Percentiles rank a stretch among this genome's conserved stretches.
Evolutionary conservation across 2,113 vertebrate genomes (phyloP).

Genomic region (Empidonax traillii): DNA sequence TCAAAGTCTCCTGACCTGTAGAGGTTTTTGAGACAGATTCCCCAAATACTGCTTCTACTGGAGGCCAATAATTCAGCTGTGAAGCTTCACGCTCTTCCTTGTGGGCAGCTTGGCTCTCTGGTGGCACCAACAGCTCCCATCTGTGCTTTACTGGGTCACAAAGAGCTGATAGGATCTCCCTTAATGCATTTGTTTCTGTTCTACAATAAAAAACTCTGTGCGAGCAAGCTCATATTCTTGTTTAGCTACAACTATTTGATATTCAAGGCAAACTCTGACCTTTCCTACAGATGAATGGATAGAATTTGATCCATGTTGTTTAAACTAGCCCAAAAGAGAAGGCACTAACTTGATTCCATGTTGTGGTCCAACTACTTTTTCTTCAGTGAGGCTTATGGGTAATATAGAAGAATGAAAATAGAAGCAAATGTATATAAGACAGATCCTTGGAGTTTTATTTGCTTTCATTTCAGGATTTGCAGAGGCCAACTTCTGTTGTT

Average conservation of each 20-base stretch:
- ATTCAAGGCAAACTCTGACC: background rate
- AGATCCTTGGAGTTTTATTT: background rate
- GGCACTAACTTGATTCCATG: background rate
- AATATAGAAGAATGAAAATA: background rate
- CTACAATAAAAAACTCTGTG: background rate
- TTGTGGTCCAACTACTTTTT: background rate
- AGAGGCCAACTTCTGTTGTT: background rate
- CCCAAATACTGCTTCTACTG: background rate
- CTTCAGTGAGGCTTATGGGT: background rate
- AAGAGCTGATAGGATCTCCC: background rate
- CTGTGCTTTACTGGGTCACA: background rate
- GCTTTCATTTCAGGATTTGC: constrained; percentile 21
- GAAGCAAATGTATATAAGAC: background rate
- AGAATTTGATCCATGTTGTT: background rate
- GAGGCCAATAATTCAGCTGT: background rate
- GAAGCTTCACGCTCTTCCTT: background rate
- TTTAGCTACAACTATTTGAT: background rate
- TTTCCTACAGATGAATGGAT: background rate
- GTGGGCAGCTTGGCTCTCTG: accelerated
- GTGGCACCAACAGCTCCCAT: background rate
- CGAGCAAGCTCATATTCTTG: background rate
- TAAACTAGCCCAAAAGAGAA: background rate
- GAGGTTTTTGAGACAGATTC: background rate
- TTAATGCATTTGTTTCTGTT: background rate
- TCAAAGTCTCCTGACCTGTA: accelerated